These are phyloP conservation scores for Paramuricea clavata DNA, from an alignment of 92 coral and sea anemone species.

Conservation along the genomic window DNA sequence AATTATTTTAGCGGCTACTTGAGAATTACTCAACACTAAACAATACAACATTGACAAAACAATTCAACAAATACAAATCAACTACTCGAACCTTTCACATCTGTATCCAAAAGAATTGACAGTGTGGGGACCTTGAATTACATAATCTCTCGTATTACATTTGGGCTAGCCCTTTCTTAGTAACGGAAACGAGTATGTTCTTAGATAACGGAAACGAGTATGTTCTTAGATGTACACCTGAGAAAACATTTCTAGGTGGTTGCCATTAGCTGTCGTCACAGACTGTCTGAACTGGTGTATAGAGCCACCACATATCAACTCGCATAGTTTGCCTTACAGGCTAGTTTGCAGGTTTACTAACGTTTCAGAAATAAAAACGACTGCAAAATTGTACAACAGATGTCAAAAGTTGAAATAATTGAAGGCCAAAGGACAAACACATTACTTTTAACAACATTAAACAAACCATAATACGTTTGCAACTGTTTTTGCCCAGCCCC, in stretches of 20 bases:
- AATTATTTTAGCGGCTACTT: constrained; percentile 14
- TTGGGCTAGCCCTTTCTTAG: no score
- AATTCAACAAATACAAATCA: background rate
- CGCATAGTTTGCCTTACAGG: background rate
- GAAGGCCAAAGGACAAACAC: background rate
- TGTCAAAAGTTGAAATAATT: constrained; percentile 12
- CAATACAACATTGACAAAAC: background rate
- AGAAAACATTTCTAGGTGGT: no score
- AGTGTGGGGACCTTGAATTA: background rate
- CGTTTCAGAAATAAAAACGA: background rate
- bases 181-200: no score
- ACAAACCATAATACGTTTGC: constrained; percentile 29
- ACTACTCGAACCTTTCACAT: constrained; percentile 1
- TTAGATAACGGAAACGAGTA: no score
- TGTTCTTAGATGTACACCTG: no score
- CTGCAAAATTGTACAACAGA: background rate
- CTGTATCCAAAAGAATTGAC: background rate
- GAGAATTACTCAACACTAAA: constrained; percentile 24
- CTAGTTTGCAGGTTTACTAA: background rate
- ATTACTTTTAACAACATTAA: background rate
- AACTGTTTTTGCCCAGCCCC: constrained; percentile 25
- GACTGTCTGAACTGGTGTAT: no score
- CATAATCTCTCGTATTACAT: background rate
- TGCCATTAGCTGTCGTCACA: no score
- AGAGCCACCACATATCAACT: no score